phyloP scores from a whole-genome alignment of 1,140 invertebrate genomes.

The Papilio aristodemus region DNA sequence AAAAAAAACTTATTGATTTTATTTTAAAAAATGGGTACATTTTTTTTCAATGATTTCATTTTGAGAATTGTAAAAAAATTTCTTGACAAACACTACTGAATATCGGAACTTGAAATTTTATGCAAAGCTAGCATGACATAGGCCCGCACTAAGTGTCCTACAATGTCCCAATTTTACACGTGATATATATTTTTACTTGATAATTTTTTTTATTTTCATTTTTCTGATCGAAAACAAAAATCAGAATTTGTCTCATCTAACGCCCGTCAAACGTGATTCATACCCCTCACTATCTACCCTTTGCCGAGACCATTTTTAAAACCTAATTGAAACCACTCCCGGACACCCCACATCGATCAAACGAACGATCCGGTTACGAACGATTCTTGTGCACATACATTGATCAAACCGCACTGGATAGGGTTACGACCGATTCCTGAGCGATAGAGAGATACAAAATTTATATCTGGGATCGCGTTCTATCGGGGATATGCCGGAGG shows the following conservation, averaged over 20 bases:
- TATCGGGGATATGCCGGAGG: constrained; percentile 46
- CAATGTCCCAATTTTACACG: too few relatives aligned
- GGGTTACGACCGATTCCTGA: constrained; percentile 49
- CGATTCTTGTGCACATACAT: constrained; percentile 34
- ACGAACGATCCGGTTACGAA: constrained; percentile 13
- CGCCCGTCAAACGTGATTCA: constrained; percentile 19
- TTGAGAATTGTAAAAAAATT: too few relatives aligned
- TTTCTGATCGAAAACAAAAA: background rate
- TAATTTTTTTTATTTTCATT: too few relatives aligned
- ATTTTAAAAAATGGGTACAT: too few relatives aligned
- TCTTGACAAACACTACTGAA: too few relatives aligned
- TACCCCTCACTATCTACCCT: constrained; percentile 3
- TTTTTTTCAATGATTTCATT: too few relatives aligned
- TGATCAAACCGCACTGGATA: constrained; percentile 42
- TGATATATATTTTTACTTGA: too few relatives aligned
- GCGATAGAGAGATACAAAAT: constrained; percentile 64
- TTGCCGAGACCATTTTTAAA: constrained; percentile 24
- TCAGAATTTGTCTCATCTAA: constrained; percentile 16
- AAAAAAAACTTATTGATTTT: too few relatives aligned
- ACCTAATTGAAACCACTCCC: constrained; percentile 24
- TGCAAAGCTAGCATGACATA: too few relatives aligned
- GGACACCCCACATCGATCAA: constrained; percentile 21
- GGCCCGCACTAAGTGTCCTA: too few relatives aligned
- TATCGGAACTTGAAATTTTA: too few relatives aligned
- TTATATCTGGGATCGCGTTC: constrained; percentile 57